Evolutionary conservation across 2,888 invertebrate genomes (phyloP).

Genomic region (Ganaspis brasiliensis): DNA sequence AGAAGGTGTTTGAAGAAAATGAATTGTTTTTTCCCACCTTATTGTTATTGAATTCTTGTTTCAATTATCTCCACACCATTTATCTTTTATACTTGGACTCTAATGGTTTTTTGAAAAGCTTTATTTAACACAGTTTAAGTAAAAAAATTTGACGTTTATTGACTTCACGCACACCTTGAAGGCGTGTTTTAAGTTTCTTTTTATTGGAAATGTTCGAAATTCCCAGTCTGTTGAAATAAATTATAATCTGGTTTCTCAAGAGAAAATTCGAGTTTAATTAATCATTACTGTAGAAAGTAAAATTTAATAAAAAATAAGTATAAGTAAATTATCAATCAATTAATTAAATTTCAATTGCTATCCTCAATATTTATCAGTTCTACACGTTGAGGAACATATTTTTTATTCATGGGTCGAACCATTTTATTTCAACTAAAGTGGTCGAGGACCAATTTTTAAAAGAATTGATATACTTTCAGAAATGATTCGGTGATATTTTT

Average conservation of each 20-base stretch:
- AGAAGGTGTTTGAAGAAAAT: conserved; percentile 31
- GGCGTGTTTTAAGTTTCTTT: not conserved
- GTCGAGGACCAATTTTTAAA: no score
- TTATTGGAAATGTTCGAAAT: not conserved
- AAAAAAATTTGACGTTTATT: conserved; percentile 40
- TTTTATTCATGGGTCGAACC: no score
- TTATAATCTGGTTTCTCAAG: not conserved
- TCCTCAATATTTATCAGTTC: no score
- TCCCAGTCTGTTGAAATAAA: not conserved
- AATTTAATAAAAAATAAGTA: no score
- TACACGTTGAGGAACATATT: no score
- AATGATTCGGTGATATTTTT: no score
- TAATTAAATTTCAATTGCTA: no score
- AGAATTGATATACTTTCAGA: no score
- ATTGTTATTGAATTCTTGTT: conserved; percentile 26
- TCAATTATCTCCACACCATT: conserved; percentile 23
- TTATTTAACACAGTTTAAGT: conserved; percentile 13
- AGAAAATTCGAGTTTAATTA: not conserved
- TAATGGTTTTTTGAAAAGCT: conserved; percentile 25
- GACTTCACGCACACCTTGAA: not conserved
- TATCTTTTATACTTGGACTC: conserved; percentile 2
- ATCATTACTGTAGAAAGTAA: not conserved
- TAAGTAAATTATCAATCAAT: no score
- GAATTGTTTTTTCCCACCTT: not conserved
- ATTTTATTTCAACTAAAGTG: no score